These are phyloP conservation scores for Lasioglossum oenotherae DNA, from an alignment of 2,888 invertebrate genomes.

Conservation along the genomic window DNA sequence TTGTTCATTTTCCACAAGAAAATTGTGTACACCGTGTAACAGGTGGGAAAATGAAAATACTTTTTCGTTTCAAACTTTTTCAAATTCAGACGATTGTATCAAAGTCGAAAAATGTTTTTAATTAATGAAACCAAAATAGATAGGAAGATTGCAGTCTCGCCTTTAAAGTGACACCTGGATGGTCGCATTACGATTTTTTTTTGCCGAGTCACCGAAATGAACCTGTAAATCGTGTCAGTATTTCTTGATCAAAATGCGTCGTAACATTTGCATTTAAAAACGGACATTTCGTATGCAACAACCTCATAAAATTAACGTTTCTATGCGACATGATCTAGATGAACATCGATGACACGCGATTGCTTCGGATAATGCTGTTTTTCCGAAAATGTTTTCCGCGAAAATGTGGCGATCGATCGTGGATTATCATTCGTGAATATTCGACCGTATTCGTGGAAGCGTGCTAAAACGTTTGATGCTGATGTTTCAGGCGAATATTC, in stretches of 20 bases:
- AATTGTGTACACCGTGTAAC: background rate
- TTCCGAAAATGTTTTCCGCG: background rate
- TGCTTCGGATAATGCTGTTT: slow-evolving; percentile 1
- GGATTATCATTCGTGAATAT: background rate
- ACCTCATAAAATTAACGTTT: background rate
- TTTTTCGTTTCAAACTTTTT: background rate
- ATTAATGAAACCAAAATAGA: background rate
- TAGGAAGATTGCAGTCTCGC: background rate
- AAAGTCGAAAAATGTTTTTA: background rate
- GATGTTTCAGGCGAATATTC: background rate
- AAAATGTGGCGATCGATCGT: background rate
- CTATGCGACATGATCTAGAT: background rate
- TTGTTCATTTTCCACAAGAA: too few relatives aligned
- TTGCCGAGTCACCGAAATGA: background rate
- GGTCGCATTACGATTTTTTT: background rate
- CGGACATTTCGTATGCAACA: background rate
- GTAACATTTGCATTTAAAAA: background rate
- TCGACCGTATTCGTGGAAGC: background rate
- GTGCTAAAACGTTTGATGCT: background rate
- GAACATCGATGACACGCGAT: background rate
- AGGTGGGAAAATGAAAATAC: background rate
- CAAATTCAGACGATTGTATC: background rate
- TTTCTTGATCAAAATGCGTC: background rate
- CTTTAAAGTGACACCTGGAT: background rate
- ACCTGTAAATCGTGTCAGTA: background rate